Evolutionary conservation across 1,140 invertebrate species (phyloP).

Genomic region (Apocrypta bakeri): DNA sequence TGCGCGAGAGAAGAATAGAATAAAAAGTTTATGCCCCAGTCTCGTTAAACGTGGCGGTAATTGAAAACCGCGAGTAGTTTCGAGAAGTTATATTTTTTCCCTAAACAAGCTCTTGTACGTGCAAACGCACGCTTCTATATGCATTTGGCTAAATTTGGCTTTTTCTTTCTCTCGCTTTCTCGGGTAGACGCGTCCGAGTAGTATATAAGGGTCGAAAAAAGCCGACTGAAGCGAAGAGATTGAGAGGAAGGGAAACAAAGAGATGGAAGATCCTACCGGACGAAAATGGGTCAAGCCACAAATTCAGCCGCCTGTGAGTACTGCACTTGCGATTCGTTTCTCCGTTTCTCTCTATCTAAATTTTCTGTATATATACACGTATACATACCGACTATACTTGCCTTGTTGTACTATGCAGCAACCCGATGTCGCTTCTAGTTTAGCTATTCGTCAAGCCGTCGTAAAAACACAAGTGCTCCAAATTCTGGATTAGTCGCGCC

Average conservation of each 20-base stretch:
- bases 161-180: not conserved
- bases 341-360: not conserved
- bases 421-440: constrained; percentile 3
- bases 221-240: constrained; percentile 31
- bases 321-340: constrained; percentile 26
- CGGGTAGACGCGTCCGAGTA: not conserved
- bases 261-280: constrained; percentile 40
- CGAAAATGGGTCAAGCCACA: constrained; percentile 59
- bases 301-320: constrained; percentile 47
- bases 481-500: constrained; percentile 25
- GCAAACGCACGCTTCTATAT: too few species aligned
- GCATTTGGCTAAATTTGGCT: constrained; percentile 3
- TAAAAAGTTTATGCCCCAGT: constrained; percentile 10
- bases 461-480: constrained; percentile 36
- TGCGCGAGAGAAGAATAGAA: not conserved
- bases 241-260: constrained; percentile 50
- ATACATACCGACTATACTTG: not conserved
- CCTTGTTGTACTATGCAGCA: not conserved
- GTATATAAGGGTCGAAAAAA: constrained; percentile 9
- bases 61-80: not conserved
- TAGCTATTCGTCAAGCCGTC: constrained; percentile 41
- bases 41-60: not conserved
- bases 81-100: not conserved
- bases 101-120: not conserved
- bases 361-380: too few species aligned